Evolutionary conservation across 2,888 invertebrate species (phyloP).

Genomic region (Macrosiphum euphorbiae): DNA sequence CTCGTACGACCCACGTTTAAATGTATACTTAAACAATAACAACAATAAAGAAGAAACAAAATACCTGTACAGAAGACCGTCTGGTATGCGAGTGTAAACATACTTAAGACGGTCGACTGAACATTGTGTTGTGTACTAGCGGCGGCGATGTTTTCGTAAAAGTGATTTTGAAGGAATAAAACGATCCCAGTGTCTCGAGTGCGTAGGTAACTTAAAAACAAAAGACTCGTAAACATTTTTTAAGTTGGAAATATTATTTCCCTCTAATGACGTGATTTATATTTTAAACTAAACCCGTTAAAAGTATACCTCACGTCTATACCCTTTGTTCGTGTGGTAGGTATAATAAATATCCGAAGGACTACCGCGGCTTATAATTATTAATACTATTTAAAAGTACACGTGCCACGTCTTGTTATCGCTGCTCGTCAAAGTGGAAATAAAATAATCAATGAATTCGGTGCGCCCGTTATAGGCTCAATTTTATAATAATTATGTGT

Average conservation of each 20-base stretch:
- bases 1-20: not conserved
- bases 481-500: not conserved
- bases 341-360: not conserved
- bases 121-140: not conserved
- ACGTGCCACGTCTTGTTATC: not conserved
- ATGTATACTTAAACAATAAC: not conserved
- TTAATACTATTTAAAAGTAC: not conserved
- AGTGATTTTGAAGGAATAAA: not conserved
- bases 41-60: not conserved
- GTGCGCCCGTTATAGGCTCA: not conserved
- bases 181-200: not conserved
- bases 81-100: not conserved
- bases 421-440: not conserved
- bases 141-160: not conserved
- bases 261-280: constrained; percentile 7
- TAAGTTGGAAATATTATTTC: not conserved
- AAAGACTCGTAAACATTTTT: constrained; percentile 2
- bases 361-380: not conserved
- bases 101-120: not conserved
- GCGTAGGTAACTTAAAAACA: not conserved
- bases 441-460: not conserved
- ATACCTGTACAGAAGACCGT: not conserved
- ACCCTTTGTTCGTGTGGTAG: not conserved
- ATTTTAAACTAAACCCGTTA: not conserved
- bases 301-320: not conserved